Evolutionary conservation across 2,113 vertebrate species (phyloP).

Genomic region (Phalacrocorax carbo): DNA sequence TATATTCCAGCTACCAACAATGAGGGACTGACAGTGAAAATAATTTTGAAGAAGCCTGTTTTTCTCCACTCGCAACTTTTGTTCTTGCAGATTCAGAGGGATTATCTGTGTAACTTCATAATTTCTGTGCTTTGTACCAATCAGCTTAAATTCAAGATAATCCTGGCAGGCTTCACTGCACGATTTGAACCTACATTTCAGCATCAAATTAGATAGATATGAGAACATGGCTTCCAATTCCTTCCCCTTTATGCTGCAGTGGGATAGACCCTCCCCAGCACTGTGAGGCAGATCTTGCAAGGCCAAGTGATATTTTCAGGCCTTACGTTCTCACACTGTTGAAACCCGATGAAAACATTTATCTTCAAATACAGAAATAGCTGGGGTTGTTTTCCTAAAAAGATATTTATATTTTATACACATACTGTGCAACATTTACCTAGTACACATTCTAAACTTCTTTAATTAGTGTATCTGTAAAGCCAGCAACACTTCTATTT

Average conservation of each 20-base stretch:
- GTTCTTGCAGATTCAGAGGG: not conserved
- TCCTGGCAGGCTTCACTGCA: not conserved
- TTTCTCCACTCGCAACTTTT: not conserved
- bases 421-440: not conserved
- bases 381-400: not conserved
- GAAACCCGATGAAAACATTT: not conserved
- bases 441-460: not conserved
- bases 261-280: not conserved
- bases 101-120: not conserved
- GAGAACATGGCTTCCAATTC: not conserved
- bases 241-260: not conserved
- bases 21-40: not conserved
- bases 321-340: not conserved
- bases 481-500: not conserved
- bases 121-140: not conserved
- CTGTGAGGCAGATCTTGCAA: not conserved
- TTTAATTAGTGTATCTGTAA: not conserved
- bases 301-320: not conserved
- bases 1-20: not conserved
- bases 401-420: not conserved
- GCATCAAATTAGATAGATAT: not conserved
- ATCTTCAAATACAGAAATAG: not conserved
- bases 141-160: not conserved
- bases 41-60: not conserved
- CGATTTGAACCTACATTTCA: not conserved